Conservation (phyloP, 2,888 invertebrate species). For the Diaperis boleti region DNA sequence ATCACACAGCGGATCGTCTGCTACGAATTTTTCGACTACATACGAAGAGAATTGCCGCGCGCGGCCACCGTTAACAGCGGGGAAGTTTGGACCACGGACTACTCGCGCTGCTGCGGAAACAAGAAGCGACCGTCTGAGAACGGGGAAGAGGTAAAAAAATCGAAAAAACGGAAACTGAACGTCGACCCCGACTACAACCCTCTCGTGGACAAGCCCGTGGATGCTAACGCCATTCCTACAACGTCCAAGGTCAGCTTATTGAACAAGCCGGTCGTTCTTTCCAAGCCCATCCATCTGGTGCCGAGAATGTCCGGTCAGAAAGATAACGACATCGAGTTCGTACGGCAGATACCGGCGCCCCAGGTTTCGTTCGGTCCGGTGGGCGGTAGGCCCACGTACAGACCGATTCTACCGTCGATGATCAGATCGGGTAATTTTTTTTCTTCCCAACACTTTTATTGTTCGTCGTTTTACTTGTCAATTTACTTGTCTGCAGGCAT, state of each 20-base stretch:
- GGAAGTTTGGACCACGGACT: conserved; percentile 55
- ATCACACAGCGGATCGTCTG: conserved; percentile 77
- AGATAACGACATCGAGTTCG: conserved; percentile 36
- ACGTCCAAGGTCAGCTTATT: too few species aligned
- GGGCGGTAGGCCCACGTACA: not conserved
- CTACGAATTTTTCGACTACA: conserved; percentile 79
- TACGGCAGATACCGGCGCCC: conserved; percentile 19
- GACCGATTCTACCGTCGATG: not conserved
- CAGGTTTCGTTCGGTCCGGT: not conserved
- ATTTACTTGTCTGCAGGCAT: conserved; percentile 10
- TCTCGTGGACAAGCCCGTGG: too few species aligned
- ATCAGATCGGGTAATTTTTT: conserved; percentile 16
- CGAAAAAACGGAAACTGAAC: conserved; percentile 45
- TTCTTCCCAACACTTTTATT: not conserved
- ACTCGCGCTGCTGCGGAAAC: conserved; percentile 59
- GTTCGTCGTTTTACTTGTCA: too few species aligned
- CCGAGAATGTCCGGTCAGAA: conserved; percentile 16
- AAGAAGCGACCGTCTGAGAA: conserved; percentile 45
- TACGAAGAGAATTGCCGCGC: conserved; percentile 72
- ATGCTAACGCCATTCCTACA: too few species aligned
- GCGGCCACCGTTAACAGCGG: conserved; percentile 66
- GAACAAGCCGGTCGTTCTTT: not conserved
- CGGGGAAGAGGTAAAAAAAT: conserved; percentile 43
- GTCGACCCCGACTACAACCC: conserved; percentile 58
- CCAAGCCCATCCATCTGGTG: conserved; percentile 34